Conservation (phyloP, 2,888 invertebrate genomes). For the Thera britannica region DNA sequence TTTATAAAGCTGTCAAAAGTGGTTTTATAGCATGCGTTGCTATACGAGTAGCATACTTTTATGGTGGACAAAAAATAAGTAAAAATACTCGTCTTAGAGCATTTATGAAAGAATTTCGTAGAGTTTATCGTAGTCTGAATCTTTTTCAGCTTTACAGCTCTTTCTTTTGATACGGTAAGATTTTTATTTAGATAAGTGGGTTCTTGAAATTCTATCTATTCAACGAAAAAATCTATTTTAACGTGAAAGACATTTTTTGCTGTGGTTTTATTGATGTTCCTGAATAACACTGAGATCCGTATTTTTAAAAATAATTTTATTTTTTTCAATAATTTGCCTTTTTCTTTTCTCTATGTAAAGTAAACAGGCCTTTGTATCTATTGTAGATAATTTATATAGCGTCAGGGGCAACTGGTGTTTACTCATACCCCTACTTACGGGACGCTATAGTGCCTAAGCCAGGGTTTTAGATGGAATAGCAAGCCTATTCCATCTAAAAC, state of each 20-base stretch:
- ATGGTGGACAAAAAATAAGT: conserved; percentile 21
- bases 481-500: no score
- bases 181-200: conserved; percentile 12
- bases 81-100: conserved; percentile 18
- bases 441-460: no score
- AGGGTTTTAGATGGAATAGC: no score
- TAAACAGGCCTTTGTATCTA: no score
- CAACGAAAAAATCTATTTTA: conserved; percentile 19
- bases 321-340: background rate
- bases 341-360: no score
- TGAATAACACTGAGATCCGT: background rate
- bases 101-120: conserved; percentile 28
- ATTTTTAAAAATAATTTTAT: background rate
- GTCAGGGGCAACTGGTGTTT: no score
- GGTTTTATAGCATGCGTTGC: background rate
- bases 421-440: no score
- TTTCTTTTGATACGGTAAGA: conserved; percentile 13
- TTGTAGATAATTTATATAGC: no score
- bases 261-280: background rate
- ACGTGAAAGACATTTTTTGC: conserved; percentile 4
- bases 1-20: conserved; percentile 10
- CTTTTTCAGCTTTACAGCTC: conserved; percentile 25
- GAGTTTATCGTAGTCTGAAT: conserved; percentile 29
- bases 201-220: conserved; percentile 6
- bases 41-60: conserved; percentile 12